These are phyloP conservation scores for Criorhina ranunculi DNA, from an alignment of 2,888 invertebrate genomes.

Conservation along the genomic window DNA sequence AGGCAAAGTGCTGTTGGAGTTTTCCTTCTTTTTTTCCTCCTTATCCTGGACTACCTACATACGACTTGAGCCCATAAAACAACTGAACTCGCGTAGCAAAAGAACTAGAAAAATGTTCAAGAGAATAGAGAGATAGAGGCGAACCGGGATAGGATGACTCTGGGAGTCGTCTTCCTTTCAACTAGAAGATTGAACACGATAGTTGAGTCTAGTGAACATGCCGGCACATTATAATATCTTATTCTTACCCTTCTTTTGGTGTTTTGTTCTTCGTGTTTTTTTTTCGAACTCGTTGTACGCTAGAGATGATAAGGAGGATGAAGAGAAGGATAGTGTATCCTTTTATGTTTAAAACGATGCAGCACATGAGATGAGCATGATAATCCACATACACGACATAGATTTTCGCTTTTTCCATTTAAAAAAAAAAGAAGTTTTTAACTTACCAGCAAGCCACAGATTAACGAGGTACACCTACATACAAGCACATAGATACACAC, in stretches of 20 bases:
- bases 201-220: slow-evolving; percentile 72
- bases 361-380: slow-evolving; percentile 70
- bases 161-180: slow-evolving; percentile 50
- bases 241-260: slow-evolving; percentile 53
- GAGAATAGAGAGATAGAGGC: slow-evolving; percentile 42
- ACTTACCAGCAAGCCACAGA: slow-evolving; percentile 29
- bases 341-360: slow-evolving; percentile 69
- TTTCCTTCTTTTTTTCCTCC: background rate
- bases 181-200: slow-evolving; percentile 70
- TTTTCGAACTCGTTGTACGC: slow-evolving; percentile 7
- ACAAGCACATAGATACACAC: slow-evolving; percentile 43
- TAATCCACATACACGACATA: slow-evolving; percentile 70
- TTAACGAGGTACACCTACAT: slow-evolving; percentile 59
- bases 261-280: slow-evolving; percentile 22
- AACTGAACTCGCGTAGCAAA: slow-evolving; percentile 34
- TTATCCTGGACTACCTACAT: slow-evolving; percentile 41
- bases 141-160: slow-evolving; percentile 18
- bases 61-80: slow-evolving; percentile 50
- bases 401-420: slow-evolving; percentile 51
- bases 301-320: slow-evolving; percentile 20
- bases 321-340: slow-evolving; percentile 54
- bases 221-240: slow-evolving; percentile 75
- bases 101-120: slow-evolving; percentile 47
- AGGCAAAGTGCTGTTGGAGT: slow-evolving; percentile 20
- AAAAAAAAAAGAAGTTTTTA: slow-evolving; percentile 3